Percentiles rank a stretch among this genome's conserved stretches.
phyloP scores from a whole-genome alignment of 1,140 invertebrate species.

The Drosophila nigrodunni region DNA sequence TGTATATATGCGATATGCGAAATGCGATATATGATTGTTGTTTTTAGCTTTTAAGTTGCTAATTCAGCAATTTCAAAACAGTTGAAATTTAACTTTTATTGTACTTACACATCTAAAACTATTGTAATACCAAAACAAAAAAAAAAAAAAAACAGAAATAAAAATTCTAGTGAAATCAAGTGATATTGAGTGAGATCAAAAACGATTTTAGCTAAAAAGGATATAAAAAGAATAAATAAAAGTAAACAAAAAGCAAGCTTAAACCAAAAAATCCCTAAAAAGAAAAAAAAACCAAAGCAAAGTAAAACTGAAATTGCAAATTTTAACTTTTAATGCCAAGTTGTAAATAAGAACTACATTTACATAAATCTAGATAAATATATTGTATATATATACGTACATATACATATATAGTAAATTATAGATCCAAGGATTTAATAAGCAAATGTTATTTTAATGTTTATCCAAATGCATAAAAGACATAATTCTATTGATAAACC shows the following conservation, averaged over 20 bases:
- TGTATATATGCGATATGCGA: slow-evolving; percentile 49
- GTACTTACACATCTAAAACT: slow-evolving; percentile 67
- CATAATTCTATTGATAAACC: slow-evolving; percentile 53
- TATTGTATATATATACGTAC: slow-evolving; percentile 34
- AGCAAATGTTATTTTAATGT: slow-evolving; percentile 62
- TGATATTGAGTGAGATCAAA: slow-evolving; percentile 85
- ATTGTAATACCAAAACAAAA: slow-evolving; percentile 61
- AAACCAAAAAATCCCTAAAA: slow-evolving; percentile 35
- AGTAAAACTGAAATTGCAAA: slow-evolving; percentile 54
- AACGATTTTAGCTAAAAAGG: slow-evolving; percentile 83
- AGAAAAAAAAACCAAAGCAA: slow-evolving; percentile 12
- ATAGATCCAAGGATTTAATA: slow-evolving; percentile 13
- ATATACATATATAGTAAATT: slow-evolving; percentile 22
- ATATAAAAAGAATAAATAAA: slow-evolving; percentile 3
- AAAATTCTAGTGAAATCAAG: slow-evolving; percentile 81
- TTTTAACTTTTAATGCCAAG: slow-evolving; percentile 43
- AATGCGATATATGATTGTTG: slow-evolving; percentile 77
- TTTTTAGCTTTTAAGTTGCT: slow-evolving; percentile 68
- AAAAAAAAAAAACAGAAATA: slow-evolving; percentile 43
- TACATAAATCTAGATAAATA: slow-evolving; percentile 34
- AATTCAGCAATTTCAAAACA: slow-evolving; percentile 62
- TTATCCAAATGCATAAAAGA: slow-evolving; percentile 73
- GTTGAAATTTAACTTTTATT: slow-evolving; percentile 72
- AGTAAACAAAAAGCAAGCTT: slow-evolving; percentile 10
- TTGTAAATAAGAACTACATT: slow-evolving; percentile 47